Evolutionary conservation across 2,888 invertebrate genomes (phyloP).

Genomic region (Orchestes rusci): DNA sequence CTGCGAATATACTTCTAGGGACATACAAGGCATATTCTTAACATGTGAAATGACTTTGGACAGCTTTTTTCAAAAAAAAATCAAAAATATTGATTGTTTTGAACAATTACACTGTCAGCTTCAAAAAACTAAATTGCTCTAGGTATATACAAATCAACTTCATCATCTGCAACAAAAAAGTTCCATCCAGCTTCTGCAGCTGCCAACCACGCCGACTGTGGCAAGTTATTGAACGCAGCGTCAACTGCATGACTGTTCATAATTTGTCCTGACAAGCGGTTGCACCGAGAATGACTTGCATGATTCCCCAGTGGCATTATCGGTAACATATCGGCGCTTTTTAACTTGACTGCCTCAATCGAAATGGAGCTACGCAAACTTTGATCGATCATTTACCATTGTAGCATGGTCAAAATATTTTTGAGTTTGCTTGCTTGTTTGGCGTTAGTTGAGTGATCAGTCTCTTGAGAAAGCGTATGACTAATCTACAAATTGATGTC

Average conservation of each 20-base stretch:
- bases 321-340: slow-evolving; percentile 24
- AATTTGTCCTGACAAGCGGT: slow-evolving; percentile 26
- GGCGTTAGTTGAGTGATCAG: slow-evolving; percentile 6
- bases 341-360: slow-evolving; percentile 20
- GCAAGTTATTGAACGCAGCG: slow-evolving; percentile 24
- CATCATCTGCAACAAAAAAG: too few species aligned
- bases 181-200: too few species aligned
- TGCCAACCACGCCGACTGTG: slow-evolving; percentile 16
- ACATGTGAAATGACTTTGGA: too few species aligned
- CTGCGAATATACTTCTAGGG: too few species aligned
- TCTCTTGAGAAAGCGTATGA: slow-evolving; percentile 10
- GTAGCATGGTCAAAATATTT: slow-evolving; percentile 15
- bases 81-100: too few species aligned
- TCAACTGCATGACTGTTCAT: slow-evolving; percentile 21
- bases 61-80: too few species aligned
- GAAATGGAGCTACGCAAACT: slow-evolving; percentile 25
- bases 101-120: too few species aligned
- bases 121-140: too few species aligned
- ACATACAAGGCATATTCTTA: too few species aligned
- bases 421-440: slow-evolving; percentile 1
- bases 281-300: slow-evolving; percentile 25
- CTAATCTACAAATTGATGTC: neutral
- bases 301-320: slow-evolving; percentile 21
- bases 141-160: too few species aligned
- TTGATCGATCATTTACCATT: slow-evolving; percentile 35